phyloP scores from a whole-genome alignment of 2,888 invertebrate genomes.

The Coenonympha glycerion region DNA sequence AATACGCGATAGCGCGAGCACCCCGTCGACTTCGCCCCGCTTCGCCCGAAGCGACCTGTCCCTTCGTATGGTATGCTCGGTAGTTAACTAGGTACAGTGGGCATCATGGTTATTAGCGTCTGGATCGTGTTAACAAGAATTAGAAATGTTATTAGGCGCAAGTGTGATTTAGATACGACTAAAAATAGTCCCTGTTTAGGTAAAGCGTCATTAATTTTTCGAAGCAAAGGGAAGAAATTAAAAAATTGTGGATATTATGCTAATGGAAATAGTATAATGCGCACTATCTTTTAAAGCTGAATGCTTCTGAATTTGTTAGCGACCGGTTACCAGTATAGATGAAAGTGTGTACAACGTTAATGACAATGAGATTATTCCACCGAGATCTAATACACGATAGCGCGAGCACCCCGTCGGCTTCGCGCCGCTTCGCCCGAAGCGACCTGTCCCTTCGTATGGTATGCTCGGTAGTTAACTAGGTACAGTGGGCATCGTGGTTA shows the following conservation, averaged over 20 bases:
- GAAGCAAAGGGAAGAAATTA: no score
- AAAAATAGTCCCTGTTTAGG: no score
- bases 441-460: not conserved
- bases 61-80: not conserved
- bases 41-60: no score
- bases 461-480: not conserved
- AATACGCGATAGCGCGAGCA: constrained; percentile 44
- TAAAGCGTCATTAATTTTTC: no score
- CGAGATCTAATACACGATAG: constrained; percentile 57
- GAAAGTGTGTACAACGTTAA: constrained; percentile 69
- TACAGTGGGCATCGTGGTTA: constrained; percentile 6
- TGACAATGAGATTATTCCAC: constrained; percentile 56
- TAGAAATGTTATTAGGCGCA: no score
- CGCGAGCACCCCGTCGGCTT: constrained; percentile 25
- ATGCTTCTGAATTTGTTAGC: constrained; percentile 61
- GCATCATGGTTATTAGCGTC: not conserved
- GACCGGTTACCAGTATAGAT: constrained; percentile 48
- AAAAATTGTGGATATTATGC: no score
- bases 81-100: constrained; percentile 4
- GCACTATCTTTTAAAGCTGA: constrained; percentile 35
- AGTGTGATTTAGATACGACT: no score
- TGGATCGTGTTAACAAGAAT: not conserved
- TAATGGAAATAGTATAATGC: constrained; percentile 25
- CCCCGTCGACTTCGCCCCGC: constrained; percentile 25
- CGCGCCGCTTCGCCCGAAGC: no score